A percentile compares a stretch with the other conserved stretches of the same genome.
phyloP scores from a whole-genome alignment of 1,140 invertebrate genomes.

The Paraescarpia echinospica region DNA sequence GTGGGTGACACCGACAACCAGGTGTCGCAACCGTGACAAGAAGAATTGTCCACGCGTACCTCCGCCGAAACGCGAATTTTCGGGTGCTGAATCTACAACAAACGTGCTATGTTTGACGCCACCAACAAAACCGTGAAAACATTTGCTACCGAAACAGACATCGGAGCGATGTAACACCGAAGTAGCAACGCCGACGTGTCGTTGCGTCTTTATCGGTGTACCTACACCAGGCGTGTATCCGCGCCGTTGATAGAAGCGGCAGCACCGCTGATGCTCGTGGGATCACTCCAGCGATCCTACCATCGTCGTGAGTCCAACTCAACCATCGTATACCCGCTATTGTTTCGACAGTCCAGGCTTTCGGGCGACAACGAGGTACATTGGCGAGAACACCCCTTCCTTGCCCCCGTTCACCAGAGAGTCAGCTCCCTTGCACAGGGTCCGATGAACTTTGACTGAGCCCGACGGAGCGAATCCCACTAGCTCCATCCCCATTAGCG shows the following conservation, averaged over 20 bases:
- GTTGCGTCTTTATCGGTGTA: not conserved
- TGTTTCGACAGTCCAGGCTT: not conserved
- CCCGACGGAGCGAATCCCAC: constrained; percentile 16
- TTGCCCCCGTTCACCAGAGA: constrained; percentile 13
- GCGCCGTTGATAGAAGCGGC: not conserved
- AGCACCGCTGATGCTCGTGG: not conserved
- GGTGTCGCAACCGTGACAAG: not conserved
- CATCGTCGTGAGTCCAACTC: not conserved
- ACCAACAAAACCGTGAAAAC: not conserved
- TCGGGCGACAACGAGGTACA: constrained; percentile 16
- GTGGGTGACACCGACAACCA: not conserved
- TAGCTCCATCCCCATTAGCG: constrained; percentile 9
- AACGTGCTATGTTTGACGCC: not conserved
- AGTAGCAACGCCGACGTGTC: not conserved
- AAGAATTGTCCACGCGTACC: not conserved
- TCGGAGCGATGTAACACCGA: not conserved
- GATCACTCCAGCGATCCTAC: not conserved
- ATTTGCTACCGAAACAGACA: too few species aligned
- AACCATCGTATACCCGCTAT: not conserved
- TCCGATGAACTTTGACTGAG: constrained; percentile 10
- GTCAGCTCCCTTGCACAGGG: constrained; percentile 23
- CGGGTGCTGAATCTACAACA: not conserved
- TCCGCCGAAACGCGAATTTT: not conserved
- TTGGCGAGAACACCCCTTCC: constrained; percentile 24
- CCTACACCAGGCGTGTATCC: not conserved